phyloP scores from a whole-genome alignment of 2,888 invertebrate genomes.

The Cryptocephalus moraei region DNA sequence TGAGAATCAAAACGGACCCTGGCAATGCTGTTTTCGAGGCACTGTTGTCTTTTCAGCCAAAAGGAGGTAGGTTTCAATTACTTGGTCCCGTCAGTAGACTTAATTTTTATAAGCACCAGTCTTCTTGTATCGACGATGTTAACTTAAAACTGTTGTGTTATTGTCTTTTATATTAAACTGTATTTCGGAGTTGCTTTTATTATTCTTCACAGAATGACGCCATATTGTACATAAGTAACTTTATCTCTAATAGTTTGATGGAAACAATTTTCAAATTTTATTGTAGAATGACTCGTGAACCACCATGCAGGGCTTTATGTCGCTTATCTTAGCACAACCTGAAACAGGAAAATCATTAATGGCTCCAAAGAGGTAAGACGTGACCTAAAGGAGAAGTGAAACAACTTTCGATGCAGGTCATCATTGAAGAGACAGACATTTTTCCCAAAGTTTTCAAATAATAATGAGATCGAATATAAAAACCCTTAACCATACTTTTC shows the following conservation, averaged over 20 bases:
- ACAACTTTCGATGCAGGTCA: too few species aligned
- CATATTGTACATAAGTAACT: not conserved
- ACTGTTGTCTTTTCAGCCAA: slow-evolving; percentile 40
- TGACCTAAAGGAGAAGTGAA: too few species aligned
- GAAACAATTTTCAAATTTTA: slow-evolving; percentile 6
- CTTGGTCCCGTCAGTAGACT: slow-evolving; percentile 52
- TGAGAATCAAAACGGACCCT: slow-evolving; percentile 55
- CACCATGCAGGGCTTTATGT: slow-evolving; percentile 58
- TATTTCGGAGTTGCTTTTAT: too few species aligned
- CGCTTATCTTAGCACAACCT: slow-evolving; percentile 55
- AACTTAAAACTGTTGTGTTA: slow-evolving; percentile 48
- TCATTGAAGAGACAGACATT: too few species aligned
- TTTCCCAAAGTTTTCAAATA: too few species aligned
- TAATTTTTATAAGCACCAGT: slow-evolving; percentile 42
- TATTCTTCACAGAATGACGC: not conserved
- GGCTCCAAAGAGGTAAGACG: not conserved
- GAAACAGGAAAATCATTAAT: slow-evolving; percentile 5
- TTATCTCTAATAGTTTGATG: not conserved
- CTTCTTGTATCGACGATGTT: slow-evolving; percentile 39
- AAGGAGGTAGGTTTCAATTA: slow-evolving; percentile 31
- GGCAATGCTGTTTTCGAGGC: slow-evolving; percentile 55
- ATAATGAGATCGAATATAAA: too few species aligned
- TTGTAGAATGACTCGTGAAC: slow-evolving; percentile 45
- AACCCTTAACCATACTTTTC: too few species aligned
- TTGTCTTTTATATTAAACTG: slow-evolving; percentile 25